Conservation (phyloP, 2,113 vertebrate species). For the Scomber colias region DNA sequence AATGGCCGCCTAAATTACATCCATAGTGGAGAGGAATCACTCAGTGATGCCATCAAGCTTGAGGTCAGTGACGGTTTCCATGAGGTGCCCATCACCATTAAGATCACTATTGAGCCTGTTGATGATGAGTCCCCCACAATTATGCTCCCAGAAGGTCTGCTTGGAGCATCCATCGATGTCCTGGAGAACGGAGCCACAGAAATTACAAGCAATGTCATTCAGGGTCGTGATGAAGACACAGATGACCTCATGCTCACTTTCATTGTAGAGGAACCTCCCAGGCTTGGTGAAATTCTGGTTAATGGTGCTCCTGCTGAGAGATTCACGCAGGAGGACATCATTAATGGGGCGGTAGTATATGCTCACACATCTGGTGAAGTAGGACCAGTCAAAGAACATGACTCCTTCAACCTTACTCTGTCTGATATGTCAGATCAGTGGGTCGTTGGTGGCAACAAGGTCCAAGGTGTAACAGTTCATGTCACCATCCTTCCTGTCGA, state of each 20-base stretch:
- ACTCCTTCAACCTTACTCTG: constrained; percentile 93
- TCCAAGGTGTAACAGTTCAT: constrained; percentile 89
- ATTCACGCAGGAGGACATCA: constrained; percentile 93
- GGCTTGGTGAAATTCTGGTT: constrained; percentile 90
- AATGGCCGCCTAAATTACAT: constrained; percentile 84
- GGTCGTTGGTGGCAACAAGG: constrained; percentile 88
- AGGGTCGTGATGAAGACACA: constrained; percentile 88
- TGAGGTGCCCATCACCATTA: constrained; percentile 90
- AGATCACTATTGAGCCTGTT: constrained; percentile 86
- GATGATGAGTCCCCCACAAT: constrained; percentile 87
- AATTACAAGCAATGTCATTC: constrained; percentile 91
- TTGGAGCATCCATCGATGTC: constrained; percentile 93
- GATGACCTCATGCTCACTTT: constrained; percentile 94
- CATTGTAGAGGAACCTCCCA: constrained; percentile 90
- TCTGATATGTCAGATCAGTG: constrained; percentile 93
- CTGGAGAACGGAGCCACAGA: constrained; percentile 92
- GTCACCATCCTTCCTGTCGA: constrained; percentile 96
- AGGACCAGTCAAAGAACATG: constrained; percentile 87
- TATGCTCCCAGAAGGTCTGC: constrained; percentile 86
- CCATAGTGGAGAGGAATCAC: constrained; percentile 88
- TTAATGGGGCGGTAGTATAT: constrained; percentile 92
- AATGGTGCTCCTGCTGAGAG: constrained; percentile 87
- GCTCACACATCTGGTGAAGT: constrained; percentile 94
- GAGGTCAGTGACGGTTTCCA: constrained; percentile 94
- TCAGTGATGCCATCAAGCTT: constrained; percentile 87